Conservation (phyloP, 2,797 vertebrate genomes). For the Acanthopagrus latus region DNA sequence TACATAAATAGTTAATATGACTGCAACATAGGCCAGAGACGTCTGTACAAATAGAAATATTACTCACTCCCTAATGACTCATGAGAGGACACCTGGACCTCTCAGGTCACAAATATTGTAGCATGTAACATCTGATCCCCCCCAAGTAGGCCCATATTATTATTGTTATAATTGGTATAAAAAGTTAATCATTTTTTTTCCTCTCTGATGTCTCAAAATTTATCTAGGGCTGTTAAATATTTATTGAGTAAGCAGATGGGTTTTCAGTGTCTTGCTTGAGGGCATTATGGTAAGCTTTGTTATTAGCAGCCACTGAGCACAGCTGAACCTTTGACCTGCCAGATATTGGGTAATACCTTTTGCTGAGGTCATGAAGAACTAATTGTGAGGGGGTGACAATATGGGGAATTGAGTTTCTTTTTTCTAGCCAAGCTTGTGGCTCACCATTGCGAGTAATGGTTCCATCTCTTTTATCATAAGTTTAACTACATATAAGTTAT, state of each 20-base stretch:
- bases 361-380: background rate
- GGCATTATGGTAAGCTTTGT: constrained; percentile 34
- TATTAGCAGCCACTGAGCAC: constrained; percentile 36
- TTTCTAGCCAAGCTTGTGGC: background rate
- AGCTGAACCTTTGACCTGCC: constrained; percentile 57
- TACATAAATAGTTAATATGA: constrained; percentile 33
- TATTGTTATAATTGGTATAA: no score
- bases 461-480: background rate
- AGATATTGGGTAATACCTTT: background rate
- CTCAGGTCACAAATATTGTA: background rate
- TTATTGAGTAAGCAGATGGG: constrained; percentile 23
- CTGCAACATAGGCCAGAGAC: background rate
- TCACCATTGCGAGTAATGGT: background rate
- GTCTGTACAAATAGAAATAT: background rate
- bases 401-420: background rate
- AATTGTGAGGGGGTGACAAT: constrained; percentile 7
- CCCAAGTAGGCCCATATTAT: no score
- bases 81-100: constrained; percentile 3
- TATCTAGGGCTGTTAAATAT: constrained; percentile 10
- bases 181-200: background rate
- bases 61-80: constrained; percentile 1
- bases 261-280: constrained; percentile 29
- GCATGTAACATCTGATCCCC: background rate
- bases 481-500: background rate
- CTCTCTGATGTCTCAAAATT: background rate